phyloP scores from a whole-genome alignment of 2,797 vertebrate genomes.

The Micropoecilia bifurca region DNA sequence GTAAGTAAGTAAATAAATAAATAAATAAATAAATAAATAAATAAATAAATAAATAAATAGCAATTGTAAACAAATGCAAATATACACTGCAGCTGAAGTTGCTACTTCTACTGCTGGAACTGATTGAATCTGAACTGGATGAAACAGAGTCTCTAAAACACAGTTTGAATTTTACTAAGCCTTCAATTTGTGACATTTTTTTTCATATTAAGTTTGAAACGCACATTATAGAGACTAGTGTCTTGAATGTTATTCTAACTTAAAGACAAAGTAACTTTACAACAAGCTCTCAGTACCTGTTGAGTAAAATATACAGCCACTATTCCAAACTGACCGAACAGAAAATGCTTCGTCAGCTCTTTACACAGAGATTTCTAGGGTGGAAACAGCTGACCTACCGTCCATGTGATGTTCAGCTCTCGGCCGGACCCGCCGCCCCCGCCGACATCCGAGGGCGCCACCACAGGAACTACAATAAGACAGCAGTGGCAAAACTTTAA shows the following conservation, averaged over 20 bases:
- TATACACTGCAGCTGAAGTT: background rate
- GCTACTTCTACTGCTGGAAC: background rate
- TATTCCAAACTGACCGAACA: background rate
- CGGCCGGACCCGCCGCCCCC: constrained; percentile 92
- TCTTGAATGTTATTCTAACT: background rate
- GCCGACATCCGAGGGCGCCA: constrained; percentile 93
- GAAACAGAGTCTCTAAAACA: background rate
- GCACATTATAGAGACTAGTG: background rate
- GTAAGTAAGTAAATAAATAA: background rate
- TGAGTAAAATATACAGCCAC: background rate
- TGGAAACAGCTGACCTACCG: constrained; percentile 81
- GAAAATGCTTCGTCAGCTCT: constrained; percentile 1
- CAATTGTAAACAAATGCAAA: background rate
- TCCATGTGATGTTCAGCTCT: constrained; percentile 96
- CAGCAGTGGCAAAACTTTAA: constrained; percentile 54
- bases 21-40: background rate
- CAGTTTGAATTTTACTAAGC: background rate
- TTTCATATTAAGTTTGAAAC: background rate
- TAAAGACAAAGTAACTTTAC: background rate
- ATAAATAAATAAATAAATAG: background rate
- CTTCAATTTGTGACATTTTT: background rate
- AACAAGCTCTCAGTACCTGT: background rate
- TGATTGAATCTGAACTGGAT: background rate
- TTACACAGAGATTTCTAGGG: background rate
- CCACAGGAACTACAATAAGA: constrained; percentile 88